Base-by-base conservation (phyloP, 2,113 vertebrate genomes). In the Nettapus auritus region DNA sequence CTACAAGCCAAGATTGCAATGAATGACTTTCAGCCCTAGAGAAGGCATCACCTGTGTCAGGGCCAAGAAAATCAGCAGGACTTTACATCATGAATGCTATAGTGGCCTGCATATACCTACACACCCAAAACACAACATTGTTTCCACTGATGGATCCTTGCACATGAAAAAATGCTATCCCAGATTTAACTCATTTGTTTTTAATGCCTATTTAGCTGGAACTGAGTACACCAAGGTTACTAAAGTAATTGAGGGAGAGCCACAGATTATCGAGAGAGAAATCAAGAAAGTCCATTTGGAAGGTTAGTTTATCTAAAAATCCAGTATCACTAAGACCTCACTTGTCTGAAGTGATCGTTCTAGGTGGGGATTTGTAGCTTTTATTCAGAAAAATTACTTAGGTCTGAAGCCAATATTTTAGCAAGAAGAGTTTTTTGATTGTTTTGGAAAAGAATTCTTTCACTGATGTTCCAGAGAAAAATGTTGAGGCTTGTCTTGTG, bases 191-290 rank as follows among this genome's bases (percentile, higher is more conserved):
- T 76, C 29, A 56, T 83, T 94, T 95, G 82, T 95, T 94, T 97
- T 94, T 97, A 71, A 95, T 93, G 71, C 83, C 95, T 95, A 90
- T 28, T 42, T 97, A 97, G 89, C 82, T 13, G 95, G 96, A 96
- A 96, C 89, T 93, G 77, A 93, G 79, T 97, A 97, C 94, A 97
- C 94, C 97, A 96, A 96, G 70, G 95, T 80, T 96, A 97, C 97
- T 93, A 97, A 98, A 96, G 79, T 98, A 84, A 95, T 98, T 91
- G 95, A 97, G 96, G 95, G 92, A 93, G 92, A 97, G 42, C 89
- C 93, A 92, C 82, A 97, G 85, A 79, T 93, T 96, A 91, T 97
- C 73, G 90, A 97, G 50, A 97, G 92, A 96, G 96, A 96, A 96
- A 94, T 91, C 94, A 97, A 97, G 93, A 82, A 94, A 94, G 64